Evolutionary conservation across 2,113 vertebrate species (phyloP).

Genomic region (Stercorarius parasiticus): DNA sequence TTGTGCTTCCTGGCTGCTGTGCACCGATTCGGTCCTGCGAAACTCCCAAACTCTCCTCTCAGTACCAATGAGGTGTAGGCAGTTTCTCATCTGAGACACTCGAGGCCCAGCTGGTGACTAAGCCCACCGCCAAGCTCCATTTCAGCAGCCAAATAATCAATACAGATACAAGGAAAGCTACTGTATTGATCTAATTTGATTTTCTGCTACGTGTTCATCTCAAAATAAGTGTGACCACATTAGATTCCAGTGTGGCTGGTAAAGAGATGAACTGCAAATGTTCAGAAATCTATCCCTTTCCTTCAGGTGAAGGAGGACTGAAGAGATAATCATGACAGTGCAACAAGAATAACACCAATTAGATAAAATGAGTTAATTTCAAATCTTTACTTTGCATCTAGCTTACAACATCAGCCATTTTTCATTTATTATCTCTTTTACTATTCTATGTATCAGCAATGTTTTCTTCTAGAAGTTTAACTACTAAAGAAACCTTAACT

Average conservation of each 20-base stretch:
- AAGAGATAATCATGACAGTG: not conserved
- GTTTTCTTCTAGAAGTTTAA: not conserved
- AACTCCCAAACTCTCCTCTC: not conserved
- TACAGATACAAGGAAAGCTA: not conserved
- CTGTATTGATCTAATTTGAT: not conserved
- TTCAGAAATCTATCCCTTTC: not conserved
- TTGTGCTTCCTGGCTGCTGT: not conserved
- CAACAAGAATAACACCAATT: not conserved
- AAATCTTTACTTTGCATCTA: not conserved
- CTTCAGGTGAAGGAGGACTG: not conserved
- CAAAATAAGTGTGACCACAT: not conserved
- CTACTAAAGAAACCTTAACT: not conserved
- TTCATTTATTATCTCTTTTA: not conserved
- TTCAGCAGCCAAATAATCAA: not conserved
- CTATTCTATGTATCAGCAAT: not conserved
- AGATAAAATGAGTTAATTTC: not conserved
- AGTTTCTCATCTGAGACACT: not conserved
- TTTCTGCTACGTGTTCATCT: not conserved
- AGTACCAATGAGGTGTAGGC: not conserved
- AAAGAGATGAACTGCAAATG: not conserved
- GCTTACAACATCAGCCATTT: not conserved
- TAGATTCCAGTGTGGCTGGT: not conserved
- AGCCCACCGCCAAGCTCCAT: not conserved
- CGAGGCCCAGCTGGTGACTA: not conserved
- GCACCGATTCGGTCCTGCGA: not conserved